Conservation (phyloP, 53 echinoderm and acorn worm genomes). For the Astropecten irregularis region DNA sequence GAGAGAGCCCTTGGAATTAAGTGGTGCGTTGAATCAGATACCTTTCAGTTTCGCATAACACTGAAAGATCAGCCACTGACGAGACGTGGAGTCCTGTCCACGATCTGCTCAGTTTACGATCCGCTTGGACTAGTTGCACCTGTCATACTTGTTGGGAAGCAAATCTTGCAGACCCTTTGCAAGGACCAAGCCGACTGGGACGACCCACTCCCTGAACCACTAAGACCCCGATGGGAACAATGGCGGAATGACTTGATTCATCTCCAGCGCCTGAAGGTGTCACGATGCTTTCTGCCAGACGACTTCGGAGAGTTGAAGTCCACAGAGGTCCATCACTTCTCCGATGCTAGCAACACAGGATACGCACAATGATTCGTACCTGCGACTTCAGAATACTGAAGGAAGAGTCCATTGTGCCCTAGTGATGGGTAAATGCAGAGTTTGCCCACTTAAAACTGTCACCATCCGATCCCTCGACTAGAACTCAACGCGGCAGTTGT, state of each 20-base stretch:
- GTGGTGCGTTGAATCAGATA: constrained; percentile 36
- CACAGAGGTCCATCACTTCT: constrained; percentile 29
- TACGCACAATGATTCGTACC: constrained; percentile 38
- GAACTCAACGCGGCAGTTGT: constrained; percentile 60
- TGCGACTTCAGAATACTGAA: constrained; percentile 21
- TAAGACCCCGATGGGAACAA: constrained; percentile 31
- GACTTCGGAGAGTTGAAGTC: constrained; percentile 26
- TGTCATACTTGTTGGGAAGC: constrained; percentile 64
- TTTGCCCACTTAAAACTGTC: constrained; percentile 31
- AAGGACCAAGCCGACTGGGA: constrained; percentile 66
- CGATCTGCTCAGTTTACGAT: constrained; percentile 68
- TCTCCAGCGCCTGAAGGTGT: constrained; percentile 5
- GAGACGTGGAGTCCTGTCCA: constrained; percentile 59
- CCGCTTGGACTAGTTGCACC: constrained; percentile 73
- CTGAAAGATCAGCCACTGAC: constrained; percentile 58
- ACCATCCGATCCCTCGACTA: constrained; percentile 60
- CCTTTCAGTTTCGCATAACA: constrained; percentile 43
- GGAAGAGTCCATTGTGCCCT: constrained; percentile 46
- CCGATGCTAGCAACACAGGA: constrained; percentile 33
- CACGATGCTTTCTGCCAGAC: constrained; percentile 24
- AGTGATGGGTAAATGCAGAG: constrained; percentile 62
- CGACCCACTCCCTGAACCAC: constrained; percentile 45
- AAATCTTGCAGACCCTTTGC: constrained; percentile 73
- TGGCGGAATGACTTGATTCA: constrained; percentile 47
- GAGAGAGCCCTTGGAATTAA: constrained; percentile 47